Evolutionary conservation across 2,797 vertebrate species (phyloP), one percentile per base, ranked within the genome.

Genomic region (Furcifer pardalis): DNA sequence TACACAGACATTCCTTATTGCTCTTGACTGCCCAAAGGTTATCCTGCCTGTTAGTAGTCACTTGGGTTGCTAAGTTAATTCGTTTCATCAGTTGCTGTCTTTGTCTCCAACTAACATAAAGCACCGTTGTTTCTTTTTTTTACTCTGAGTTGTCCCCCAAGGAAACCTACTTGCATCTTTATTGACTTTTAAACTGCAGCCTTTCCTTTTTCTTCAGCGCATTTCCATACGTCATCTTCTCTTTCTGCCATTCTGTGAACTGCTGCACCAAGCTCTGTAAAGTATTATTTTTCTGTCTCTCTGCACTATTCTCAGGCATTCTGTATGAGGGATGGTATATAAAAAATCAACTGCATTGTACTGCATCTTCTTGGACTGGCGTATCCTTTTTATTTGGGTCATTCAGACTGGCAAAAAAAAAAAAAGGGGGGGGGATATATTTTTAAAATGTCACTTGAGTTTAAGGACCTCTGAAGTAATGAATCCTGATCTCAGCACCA

Each of bases 161-260:
- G 88, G 87, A 88, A 90, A 90, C 86, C 90, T 88, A 90, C 92
- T 90, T 94, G 87, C 82, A 87, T 91, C 89, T 90, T 92, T 89
- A 92, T 90, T 88, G 91, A 86, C 73, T 93, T 92, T 92, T 94
- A 93, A 90, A 94, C 93, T 91, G 91, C 90, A 88, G 83, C 86
- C 91, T 87, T 93, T 83, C 77, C 84, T 93, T 92, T 93, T 89
- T 88, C 92, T 90, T 80, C 72, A 81, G 83, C 90, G 87, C 87
- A 93, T 95, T 95, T 95, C 92, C 93, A 93, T 95, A 94, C 88
- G 92, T 94, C 93, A 95, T 94, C 94, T 94, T 93, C 90, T 89
- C 88, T 93, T 93, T 92, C 91, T 94, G 92, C 91, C 90, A 93
- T 91, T 91, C 91, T 93, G 86, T 87, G 91, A 93, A 91, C 90